Evolutionary conservation across 2,797 vertebrate species (phyloP), one percentile per base, ranked within the genome.

Genomic region (Anisognathus igniventris): DNA sequence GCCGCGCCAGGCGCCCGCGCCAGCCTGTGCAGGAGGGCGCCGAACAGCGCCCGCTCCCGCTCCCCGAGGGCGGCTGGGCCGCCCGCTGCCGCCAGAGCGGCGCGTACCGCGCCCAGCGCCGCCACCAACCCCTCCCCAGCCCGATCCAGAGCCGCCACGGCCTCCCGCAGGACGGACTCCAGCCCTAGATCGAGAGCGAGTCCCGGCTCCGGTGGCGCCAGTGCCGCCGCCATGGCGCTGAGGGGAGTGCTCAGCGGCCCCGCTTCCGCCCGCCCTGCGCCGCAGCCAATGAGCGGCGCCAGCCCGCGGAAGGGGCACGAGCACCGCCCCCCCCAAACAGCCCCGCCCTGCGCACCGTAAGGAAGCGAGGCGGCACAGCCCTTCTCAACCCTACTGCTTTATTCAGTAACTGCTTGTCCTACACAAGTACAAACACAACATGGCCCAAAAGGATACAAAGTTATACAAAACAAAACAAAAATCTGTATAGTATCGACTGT

Each of bases 361-460:
- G 9, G 54, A 27, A 54, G 28, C 2, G 7, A 74, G 9, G 51
- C 23, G 35, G 27, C 5, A 21, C 12, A 2, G 47, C 25, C 23
- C 5, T 31, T 90, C 40, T 65, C 70, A 97, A 91, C 88, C 78
- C 91, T 82, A 93, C 45, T 44, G 70, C 79, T 98, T 98, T 98
- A 98, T 98, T 98, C 80, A 40, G 76, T 21, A 93, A 87, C 27
- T 90, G 84, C 58, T 92, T 14, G 23, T 77, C 94, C 94, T 97
- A 97, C 96, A 95, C 93, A 95, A 92, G 94, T 97, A 98, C 97
- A 97, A 97, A 97, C 96, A 97, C 96, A 96, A 92, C 75, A 57
- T 45, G 50, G 95, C 88, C 92, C 96, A 72, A 97, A 96, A 90
- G 76, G 83, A 96, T 97, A 97, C 96, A 92, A 97, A 97, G 96